Evolutionary conservation across 2,888 invertebrate genomes (phyloP), one percentile per base, ranked within the genome.

Genomic region (Bruchidius siliquastri): DNA sequence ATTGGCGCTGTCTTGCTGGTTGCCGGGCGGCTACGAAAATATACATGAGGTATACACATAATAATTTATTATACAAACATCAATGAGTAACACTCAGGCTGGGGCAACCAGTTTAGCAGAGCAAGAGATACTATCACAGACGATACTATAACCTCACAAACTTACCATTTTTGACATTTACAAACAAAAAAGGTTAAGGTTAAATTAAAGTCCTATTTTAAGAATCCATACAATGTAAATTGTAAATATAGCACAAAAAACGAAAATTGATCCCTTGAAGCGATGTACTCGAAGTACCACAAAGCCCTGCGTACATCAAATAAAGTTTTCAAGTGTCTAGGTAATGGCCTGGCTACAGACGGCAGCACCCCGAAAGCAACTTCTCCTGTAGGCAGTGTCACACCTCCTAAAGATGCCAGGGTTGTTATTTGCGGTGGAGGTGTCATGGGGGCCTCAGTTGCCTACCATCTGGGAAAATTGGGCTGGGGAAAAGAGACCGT

Each of bases 361-460:
- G 49, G 49, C 18, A 49, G 49, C 18, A 49, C 49, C 49, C 49
- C 49, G 1, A 18, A 18, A 18, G 49, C 49, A 8, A 49, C 10
- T 13, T 3, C 49, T 18, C 49, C 49, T 22, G 69, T 13, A 22
- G 70, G 74, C 13, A 26, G 70, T 72, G 70, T 73, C 10, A 70
- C 76, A 67, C 86, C 87, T 74, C 91, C 91, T 4, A 84, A 84
- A 69, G 88, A 91, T 82, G 89, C 93, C 0, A 90, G 90, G 82
- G 95, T 96, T 69, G 94, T 96, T 69, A 92, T 97, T 82, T 96
- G 96, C 85, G 97, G 97, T 2, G 97, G 96, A 20, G 97, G 97
- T 22, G 92, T 96, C 69, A 94, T 96, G 90, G 97, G 97, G 3
- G 93, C 95, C 13, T 94, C 97, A 0, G 95, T 97, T 10, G 97